These are phyloP conservation scores for Thysanoteuthis rhombus DNA, from an alignment of 2,888 invertebrate species.

Conservation along the genomic window DNA sequence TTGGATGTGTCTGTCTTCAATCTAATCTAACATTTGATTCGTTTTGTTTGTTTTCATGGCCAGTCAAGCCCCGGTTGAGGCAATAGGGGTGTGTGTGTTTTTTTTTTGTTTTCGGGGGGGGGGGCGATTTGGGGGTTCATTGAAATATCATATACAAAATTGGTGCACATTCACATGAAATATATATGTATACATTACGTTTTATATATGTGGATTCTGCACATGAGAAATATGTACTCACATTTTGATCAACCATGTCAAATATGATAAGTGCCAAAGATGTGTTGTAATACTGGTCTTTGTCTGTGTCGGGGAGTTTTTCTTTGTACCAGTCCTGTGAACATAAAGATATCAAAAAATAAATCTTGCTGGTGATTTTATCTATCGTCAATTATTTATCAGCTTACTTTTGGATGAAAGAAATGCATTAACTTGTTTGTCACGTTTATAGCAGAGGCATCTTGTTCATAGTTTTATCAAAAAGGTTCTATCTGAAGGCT, in stretches of 20 bases:
- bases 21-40: too few relatives aligned
- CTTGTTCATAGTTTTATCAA: neutral
- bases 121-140: too few relatives aligned
- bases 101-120: too few relatives aligned
- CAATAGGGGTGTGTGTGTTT: too few relatives aligned
- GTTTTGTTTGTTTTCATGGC: too few relatives aligned
- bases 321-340: slow-evolving; percentile 84
- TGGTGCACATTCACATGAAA: too few relatives aligned
- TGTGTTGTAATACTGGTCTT: slow-evolving; percentile 86
- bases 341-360: slow-evolving; percentile 15
- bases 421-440: neutral
- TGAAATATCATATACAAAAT: too few relatives aligned
- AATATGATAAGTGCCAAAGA: slow-evolving; percentile 95
- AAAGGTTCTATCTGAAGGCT: neutral
- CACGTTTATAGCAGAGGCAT: neutral
- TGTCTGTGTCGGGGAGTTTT: slow-evolving; percentile 79
- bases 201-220: too few relatives aligned
- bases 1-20: too few relatives aligned
- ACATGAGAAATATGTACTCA: slow-evolving; percentile 66
- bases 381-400: neutral
- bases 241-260: slow-evolving; percentile 98
- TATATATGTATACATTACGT: too few relatives aligned
- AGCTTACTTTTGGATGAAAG: neutral
- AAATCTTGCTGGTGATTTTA: neutral
- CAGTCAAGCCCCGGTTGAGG: too few relatives aligned